Percentiles rank a stretch among this genome's conserved stretches.
These are phyloP conservation scores for Pseudoips prasinana DNA, from an alignment of 2,888 invertebrate genomes.

Conservation along the genomic window DNA sequence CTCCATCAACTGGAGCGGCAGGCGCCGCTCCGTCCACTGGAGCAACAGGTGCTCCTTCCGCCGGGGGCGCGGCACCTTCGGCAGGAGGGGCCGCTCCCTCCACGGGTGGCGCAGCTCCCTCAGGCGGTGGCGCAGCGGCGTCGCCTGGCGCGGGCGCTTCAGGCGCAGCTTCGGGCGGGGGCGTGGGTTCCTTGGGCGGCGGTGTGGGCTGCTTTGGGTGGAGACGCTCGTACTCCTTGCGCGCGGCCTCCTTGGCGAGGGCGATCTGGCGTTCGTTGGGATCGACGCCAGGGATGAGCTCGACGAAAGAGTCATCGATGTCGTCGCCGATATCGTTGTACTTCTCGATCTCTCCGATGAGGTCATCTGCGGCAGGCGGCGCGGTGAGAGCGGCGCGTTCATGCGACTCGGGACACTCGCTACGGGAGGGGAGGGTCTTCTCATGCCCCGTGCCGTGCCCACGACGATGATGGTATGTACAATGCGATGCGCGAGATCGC, in stretches of 20 bases:
- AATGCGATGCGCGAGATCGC: conserved; percentile 26
- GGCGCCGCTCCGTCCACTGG: conserved; percentile 37
- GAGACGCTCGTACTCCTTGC: conserved; percentile 42
- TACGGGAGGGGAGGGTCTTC: conserved; percentile 30
- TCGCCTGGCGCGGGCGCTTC: conserved; percentile 37
- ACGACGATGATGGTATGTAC: conserved; percentile 35
- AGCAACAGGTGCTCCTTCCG: conserved; percentile 32
- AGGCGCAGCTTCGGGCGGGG: conserved; percentile 34
- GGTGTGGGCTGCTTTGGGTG: conserved; percentile 34
- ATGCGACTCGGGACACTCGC: conserved; percentile 39
- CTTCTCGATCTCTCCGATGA: conserved; percentile 93
- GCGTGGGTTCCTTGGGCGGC: conserved; percentile 38
- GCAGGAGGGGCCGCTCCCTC: conserved; percentile 42
- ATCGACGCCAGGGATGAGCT: conserved; percentile 85
- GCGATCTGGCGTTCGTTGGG: conserved; percentile 58
- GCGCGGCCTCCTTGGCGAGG: conserved; percentile 39
- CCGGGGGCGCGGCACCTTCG: conserved; percentile 30
- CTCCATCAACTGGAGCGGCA: conserved; percentile 30
- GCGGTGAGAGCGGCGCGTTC: conserved; percentile 42
- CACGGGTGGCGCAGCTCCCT: conserved; percentile 38
- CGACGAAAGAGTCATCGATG: conserved; percentile 96
- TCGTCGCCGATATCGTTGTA: conserved; percentile 96
- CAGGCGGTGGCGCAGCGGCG: conserved; percentile 44
- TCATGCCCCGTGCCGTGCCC: conserved; percentile 60
- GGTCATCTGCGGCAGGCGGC: conserved; percentile 86